Base-by-base conservation (phyloP, 1,140 invertebrate genomes). In the Lamellibrachia luymesi region DNA sequence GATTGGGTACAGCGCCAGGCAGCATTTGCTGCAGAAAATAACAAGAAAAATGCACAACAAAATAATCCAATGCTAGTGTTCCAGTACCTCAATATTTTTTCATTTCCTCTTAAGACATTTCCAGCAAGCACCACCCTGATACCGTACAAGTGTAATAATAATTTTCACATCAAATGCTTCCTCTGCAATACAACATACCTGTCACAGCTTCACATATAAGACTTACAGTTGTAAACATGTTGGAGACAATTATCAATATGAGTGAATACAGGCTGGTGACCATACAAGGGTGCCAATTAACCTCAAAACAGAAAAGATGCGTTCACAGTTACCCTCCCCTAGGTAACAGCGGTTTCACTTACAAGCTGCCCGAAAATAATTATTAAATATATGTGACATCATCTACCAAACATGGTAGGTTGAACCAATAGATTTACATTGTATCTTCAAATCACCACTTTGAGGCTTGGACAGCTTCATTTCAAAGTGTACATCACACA, bases 31-130 rank as follows among this genome's bases (percentile, higher is more conserved):
- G 64, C 64, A 22, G 64, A 80, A 80, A 80, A 80, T 80, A 80
- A 80, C 64, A 80, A 80, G 64, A 17, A 80, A 80, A 80, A 80
- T 80, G 64, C 64, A 80, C 64, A 80, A 80, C 64, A 80, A 80
- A 10, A 80, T 80, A 80, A 80, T 80, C 13, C 64, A 80, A 80
- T 80, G 64, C 4, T 22, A 80, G 64, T 80, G 64, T 80, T 80
- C 64, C 64, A 80, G 64, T 80, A 80, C 64, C 64, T 22, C 17
- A 80, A 80, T 80, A 22, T 80, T 80, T 80, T 17, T 80, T 80
- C 5, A 80, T 80, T 80, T 80, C 64, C 64, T 80, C 64, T 80
- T 80, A 22, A 80, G 25, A 80, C 64, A 80, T 80, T 80, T 80
- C 8, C 64, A 80, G 8, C 17, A 22, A 22, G 64, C 13, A 80